A percentile compares a stretch with the other conserved stretches of the same genome.
phyloP scores from a whole-genome alignment of 2,113 vertebrate species.

The Plecturocebus donacophilus region DNA sequence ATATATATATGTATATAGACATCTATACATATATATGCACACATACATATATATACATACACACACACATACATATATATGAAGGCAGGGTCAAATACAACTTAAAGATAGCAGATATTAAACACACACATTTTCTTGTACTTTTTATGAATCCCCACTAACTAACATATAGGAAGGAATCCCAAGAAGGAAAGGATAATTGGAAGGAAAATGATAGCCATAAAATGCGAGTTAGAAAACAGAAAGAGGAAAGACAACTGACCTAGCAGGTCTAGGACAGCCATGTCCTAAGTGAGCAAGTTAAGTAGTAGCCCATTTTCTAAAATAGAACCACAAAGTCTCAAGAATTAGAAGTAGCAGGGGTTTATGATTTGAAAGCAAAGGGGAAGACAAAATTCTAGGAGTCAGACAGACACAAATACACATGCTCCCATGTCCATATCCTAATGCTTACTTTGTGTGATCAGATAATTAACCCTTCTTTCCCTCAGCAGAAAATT shows the following conservation, averaged over 20 bases:
- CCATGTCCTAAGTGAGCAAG: neutral
- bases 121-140: neutral
- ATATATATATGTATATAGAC: no score
- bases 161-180: neutral
- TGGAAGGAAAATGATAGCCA: neutral
- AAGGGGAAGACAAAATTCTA: neutral
- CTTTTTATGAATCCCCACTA: slow-evolving; percentile 1
- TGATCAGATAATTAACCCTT: neutral
- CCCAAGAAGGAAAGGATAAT: neutral
- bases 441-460: neutral
- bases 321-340: neutral
- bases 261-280: neutral
- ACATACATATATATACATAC: no score
- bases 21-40: no score
- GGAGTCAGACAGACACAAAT: neutral
- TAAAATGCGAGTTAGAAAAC: neutral
- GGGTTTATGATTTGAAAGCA: neutral
- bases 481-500: neutral
- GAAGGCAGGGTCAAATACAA: neutral
- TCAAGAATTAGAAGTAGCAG: neutral
- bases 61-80: no score
- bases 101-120: neutral
- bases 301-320: neutral
- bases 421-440: fast-evolving
- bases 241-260: neutral